Evolutionary conservation across 1,140 invertebrate species (phyloP), one percentile per base, ranked within the genome.

Genomic region (Meloidogyne exigua): DNA sequence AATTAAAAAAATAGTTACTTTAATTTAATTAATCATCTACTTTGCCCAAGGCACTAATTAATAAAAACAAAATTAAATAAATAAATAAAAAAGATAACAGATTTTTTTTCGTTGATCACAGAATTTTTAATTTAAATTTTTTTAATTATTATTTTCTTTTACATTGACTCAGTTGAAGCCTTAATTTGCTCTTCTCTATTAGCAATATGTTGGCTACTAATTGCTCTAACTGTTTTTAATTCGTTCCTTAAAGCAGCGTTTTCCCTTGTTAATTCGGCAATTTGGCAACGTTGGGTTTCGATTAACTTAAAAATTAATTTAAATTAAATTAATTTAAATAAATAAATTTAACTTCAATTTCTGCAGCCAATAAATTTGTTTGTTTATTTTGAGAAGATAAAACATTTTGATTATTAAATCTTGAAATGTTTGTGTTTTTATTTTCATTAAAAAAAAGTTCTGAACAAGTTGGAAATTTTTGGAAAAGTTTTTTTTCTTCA

Each of bases 201-300:
- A 57, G 49, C 2, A 57, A 57, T n/a, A 57, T 57, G 49, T 57
- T 57, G 49, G 18, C 49, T 57, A 57, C 49, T 57, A n/a, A 57
- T 21, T 18, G n/a, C 72, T 75, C 63, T 68, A 25, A 75, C 21
- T 32, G 42, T 18, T 36, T 68, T 44, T 63, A 75, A 67, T 39
- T 75, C 73, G 10, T 67, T 9, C 62, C 68, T 32, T 49, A 76
- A 49, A 26, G 63, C 64, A 23, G 39, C 78, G 70, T 81, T 81
- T 64, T 83, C 82, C 4, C 81, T 72, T 18, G 69, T 62, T 39
- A 81, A 68, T 32, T 80, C 28, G 1, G 68, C 44, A 39, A 81
- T 81, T 70, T 81, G 81, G 23, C 57, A 71, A 39, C 69, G 64
- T 76, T 83, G 80, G 15, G 68, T 28, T 36, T 83, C 80, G n/a